Evolutionary conservation across 64 coral and sea anemone genomes (phyloP), one percentile per base, ranked within the genome.

Genomic region (Acropora yongei): DNA sequence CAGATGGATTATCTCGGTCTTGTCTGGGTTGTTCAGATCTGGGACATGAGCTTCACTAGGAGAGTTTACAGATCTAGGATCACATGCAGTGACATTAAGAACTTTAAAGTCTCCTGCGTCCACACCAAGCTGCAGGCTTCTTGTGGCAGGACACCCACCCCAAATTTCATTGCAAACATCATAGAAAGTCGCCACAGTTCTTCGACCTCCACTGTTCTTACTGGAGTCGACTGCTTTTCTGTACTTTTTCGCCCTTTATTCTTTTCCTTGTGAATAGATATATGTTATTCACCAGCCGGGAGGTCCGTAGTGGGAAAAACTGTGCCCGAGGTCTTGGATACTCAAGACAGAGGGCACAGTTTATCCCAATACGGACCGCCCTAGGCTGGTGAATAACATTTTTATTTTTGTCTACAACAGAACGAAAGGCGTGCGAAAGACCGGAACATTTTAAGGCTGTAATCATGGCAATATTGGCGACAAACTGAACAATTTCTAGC

Each of bases 161-260:
- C 87, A 89, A 61, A 89, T 89, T 55, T 76, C 50, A 79, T 77
- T 78, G 87, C 87, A 78, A 60, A 89, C 10, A 57, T 89, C 87
- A 46, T 89, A 89, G 61, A 89, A 89, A 57, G 74, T 89, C 18
- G 87, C 74, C 57, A 89, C 87, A 9, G 87, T 89, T 78, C 87
- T 55, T 10, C 87, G 75, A 2, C 76, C 87, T 77, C 87, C 87
- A 44, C 87, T 89, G 43, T 49, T 45, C 20, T 74, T 89, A 8
- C 87, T 76, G 51, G 17, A 63, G 44, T 89, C 30, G 58, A 89
- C 48, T 16, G 87, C 87, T 79, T 89, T 78, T 77, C 65, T 77
- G 66, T 78, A 89, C 40, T 88, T 74, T 76, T 89, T 63, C 79
- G 61, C 65, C 61, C n/a, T 76, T 47, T 66, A 86, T 92, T 76